Evolutionary conservation across 2,113 vertebrate species (phyloP), one percentile per base, ranked within the genome.

Genomic region (Puffinus mauretanicus): DNA sequence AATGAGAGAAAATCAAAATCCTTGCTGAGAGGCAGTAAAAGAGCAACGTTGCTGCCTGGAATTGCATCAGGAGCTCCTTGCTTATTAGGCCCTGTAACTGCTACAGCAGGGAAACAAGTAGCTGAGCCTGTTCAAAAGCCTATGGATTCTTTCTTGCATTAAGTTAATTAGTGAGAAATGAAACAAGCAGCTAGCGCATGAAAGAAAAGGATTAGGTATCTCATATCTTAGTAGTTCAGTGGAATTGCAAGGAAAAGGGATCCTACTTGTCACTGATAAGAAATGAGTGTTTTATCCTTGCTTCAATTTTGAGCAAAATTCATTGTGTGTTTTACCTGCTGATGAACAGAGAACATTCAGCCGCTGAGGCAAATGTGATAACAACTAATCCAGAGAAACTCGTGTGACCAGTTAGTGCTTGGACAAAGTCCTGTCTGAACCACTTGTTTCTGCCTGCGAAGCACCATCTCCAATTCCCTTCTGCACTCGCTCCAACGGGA

Each of bases 161-260:
- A 93, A 94, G 52, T 92, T 94, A 94, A 95, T 91, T 95, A 93
- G 36, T 49, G 52, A 82, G 88, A 96, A 94, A 94, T 86, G 83
- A 95, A 94, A 93, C 19, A 69, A 95, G 93, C 65, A 79, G 77
- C 55, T 78, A 91, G 66, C 1, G 4, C 10, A 8, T 72, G 69
- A 96, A 94, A 79, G 65, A 72, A 85, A 88, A 89, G 62, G 65
- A 91, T 93, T 84, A 88, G 34, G 27, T 88, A 84, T 92, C 76
- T 86, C 18, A 9, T 88, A 90, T 93, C 72, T 95, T 52, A 58
- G 67, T 81, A 78, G 60, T 88, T 94, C 65, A 52, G 69, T 83
- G 69, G 67, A 92, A 92, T 79, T 87, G 77, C 57, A 64, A 67
- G 69, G 34, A 82, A 93, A 91, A 94, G 34, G 44, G 29, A 84